Percentiles rank a stretch among this genome's conserved stretches.
These are phyloP conservation scores for Protobothrops mucrosquamatus DNA, from an alignment of 2,113 vertebrate species.

Conservation along the genomic window DNA sequence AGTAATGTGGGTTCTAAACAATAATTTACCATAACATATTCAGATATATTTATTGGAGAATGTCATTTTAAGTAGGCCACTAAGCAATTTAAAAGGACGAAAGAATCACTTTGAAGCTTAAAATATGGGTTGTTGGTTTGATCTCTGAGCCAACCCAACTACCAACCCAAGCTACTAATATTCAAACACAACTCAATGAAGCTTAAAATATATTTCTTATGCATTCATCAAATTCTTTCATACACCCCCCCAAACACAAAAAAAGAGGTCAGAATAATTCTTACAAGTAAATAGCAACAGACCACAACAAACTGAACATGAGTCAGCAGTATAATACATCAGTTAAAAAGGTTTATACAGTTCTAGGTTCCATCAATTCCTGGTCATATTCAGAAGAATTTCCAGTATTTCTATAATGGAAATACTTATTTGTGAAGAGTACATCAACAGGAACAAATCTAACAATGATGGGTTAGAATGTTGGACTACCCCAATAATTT, in stretches of 20 bases:
- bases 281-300: background rate
- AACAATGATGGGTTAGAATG: no score
- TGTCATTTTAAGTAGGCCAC: background rate
- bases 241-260: background rate
- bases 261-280: background rate
- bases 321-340: background rate
- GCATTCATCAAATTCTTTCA: background rate
- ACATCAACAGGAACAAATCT: no score
- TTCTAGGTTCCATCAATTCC: background rate
- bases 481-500: no score
- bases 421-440: no score
- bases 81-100: background rate
- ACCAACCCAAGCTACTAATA: no score
- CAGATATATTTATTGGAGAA: background rate
- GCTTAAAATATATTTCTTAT: background rate
- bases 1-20: background rate
- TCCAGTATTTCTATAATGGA: no score
- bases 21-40: background rate
- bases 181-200: background rate
- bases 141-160: no score
- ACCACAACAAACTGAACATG: background rate
- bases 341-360: background rate
- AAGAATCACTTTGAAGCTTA: background rate
- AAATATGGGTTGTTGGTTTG: background rate
- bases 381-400: background rate